Evolutionary conservation across 1,140 invertebrate genomes (phyloP).

Genomic region (Chymomyza costata): DNA sequence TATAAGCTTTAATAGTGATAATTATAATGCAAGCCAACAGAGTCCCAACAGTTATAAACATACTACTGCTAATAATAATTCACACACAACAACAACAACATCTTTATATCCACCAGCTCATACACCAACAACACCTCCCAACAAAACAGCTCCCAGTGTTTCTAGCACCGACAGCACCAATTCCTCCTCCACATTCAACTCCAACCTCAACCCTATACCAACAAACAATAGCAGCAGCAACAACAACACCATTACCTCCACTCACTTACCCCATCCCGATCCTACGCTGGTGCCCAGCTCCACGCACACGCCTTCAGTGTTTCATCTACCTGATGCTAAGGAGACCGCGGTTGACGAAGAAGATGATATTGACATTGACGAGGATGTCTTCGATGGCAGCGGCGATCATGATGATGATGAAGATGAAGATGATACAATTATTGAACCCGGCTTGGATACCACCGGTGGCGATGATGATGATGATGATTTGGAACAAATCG

Average conservation of each 20-base stretch:
- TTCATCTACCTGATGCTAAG: background rate
- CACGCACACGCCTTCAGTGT: background rate
- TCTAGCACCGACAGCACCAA: slow-evolving; percentile 10
- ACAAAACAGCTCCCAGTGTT: slow-evolving; percentile 19
- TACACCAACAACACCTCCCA: slow-evolving; percentile 45
- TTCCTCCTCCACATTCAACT: slow-evolving; percentile 12
- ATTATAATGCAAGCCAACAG: no score
- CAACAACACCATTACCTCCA: no score
- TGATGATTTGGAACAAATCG: slow-evolving; percentile 13
- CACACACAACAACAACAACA: slow-evolving; percentile 55
- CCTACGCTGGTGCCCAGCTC: background rate
- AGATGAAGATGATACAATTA: background rate
- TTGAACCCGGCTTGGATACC: slow-evolving; percentile 11
- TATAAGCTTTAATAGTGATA: background rate
- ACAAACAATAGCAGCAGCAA: slow-evolving; percentile 2
- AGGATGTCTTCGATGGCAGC: slow-evolving; percentile 19
- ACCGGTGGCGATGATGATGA: slow-evolving; percentile 14
- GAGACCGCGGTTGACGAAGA: slow-evolving; percentile 8
- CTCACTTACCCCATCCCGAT: slow-evolving; percentile 4
- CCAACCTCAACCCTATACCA: slow-evolving; percentile 11
- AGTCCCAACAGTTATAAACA: no score
- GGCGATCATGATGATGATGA: slow-evolving; percentile 19
- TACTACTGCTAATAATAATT: slow-evolving; percentile 25
- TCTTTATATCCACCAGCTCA: slow-evolving; percentile 70
- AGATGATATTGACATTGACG: slow-evolving; percentile 24